Evolutionary conservation across 2,888 invertebrate genomes (phyloP).

Genomic region (Portevinia maculata): DNA sequence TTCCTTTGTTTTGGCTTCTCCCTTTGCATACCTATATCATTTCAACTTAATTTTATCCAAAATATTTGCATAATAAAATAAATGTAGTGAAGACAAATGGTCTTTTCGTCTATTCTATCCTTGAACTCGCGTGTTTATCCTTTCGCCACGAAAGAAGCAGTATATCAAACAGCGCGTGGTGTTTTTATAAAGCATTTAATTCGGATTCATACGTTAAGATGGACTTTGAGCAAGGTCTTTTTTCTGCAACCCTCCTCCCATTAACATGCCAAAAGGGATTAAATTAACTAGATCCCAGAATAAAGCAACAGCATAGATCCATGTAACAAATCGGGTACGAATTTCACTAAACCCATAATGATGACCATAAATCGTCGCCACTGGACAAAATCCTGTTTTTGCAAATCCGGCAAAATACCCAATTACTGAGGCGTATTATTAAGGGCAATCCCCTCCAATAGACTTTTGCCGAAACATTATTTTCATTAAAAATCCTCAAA

Average conservation of each 20-base stretch:
- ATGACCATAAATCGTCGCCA: slow-evolving; percentile 30
- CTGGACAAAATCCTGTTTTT: slow-evolving; percentile 13
- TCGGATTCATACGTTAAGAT: not conserved
- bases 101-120: slow-evolving; percentile 21
- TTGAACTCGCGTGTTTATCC: slow-evolving; percentile 35
- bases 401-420: slow-evolving; percentile 25
- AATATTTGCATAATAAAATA: slow-evolving; percentile 15
- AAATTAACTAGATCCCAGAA: slow-evolving; percentile 26
- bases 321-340: slow-evolving; percentile 25
- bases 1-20: not conserved
- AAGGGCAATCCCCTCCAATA: slow-evolving; percentile 18
- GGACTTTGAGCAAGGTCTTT: not conserved
- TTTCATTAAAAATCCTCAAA: slow-evolving; percentile 41
- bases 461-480: slow-evolving; percentile 18
- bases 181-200: not conserved
- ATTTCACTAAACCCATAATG: slow-evolving; percentile 38
- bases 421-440: slow-evolving; percentile 27
- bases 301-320: slow-evolving; percentile 22
- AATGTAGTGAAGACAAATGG: not conserved
- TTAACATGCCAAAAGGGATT: not conserved
- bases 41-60: slow-evolving; percentile 33
- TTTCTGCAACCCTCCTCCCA: no score
- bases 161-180: not conserved
- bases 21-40: slow-evolving; percentile 17
- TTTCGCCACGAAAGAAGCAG: not conserved